Evolutionary conservation across 2,113 vertebrate genomes (phyloP), one percentile per base, ranked within the genome.

Genomic region (Leptodactylus fuscus): DNA sequence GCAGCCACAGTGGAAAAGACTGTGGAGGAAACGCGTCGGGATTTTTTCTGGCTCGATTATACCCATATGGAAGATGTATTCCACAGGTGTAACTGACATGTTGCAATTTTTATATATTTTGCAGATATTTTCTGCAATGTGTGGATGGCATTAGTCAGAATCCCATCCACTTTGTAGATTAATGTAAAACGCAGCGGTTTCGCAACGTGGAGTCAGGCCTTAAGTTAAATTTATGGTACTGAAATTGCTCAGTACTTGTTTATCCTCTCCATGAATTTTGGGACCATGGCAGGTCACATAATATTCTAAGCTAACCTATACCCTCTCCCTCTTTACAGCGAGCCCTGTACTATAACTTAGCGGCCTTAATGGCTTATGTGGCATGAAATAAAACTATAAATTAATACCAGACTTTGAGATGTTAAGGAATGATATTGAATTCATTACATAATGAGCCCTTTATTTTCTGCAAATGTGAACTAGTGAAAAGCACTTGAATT

Each of bases 381-480:
- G 48, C 80, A 34, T 55, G 38, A 73, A 49, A 51, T 36, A 79
- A 74, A 85, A 85, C 48, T 81, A 80, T 55, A 77, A 86, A 86
- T 81, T 60, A 81, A 71, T 69, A 9, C 62, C 36, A 85, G 83
- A 62, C 74, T 55, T 78, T 85, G 60, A 85, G 69, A 85, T 86
- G 84, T 81, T 81, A 73, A 79, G 67, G 48, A 81, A 73, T 38
- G 84, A 46, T 73, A 73, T 60, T 86, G 76, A 86, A 86, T 81
- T 86, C 76, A 86, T 86, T 80, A 86, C 76, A 81, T 86, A 86
- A 86, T 81, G 84, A 86, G 84, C 81, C 84, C 67, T 69, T 86
- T 86, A 86, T 86, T 86, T 86, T 86, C 76, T 79, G 49, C 84
- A 71, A 60, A 80, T 86, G 76, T 80, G 65, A 81, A 81, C 77